Evolutionary conservation across 1,140 invertebrate species (phyloP), one percentile per base, ranked within the genome.

Genomic region (Neodiprion fabricii): DNA sequence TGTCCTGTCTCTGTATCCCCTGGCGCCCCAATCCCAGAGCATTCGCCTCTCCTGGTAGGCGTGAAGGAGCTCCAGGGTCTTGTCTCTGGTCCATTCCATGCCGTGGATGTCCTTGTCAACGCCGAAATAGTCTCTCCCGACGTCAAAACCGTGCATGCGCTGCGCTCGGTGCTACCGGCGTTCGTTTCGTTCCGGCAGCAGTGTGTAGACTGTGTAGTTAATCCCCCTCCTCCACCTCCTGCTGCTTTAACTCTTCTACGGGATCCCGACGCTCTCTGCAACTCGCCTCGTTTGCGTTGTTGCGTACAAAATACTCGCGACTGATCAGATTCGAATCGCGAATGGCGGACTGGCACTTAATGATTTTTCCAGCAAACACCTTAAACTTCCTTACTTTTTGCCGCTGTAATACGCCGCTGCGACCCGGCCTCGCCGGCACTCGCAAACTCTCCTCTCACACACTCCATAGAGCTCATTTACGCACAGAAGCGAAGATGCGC

Each of bases 71-170:
- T 87, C 84, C 21, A 90, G 74, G 7, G 86, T 88, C 78, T 89
- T 87, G 69, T 87, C 86, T 40, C 88, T 86, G 11, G 88, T 89
- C 89, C 89, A 90, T 78, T 89, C 73, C 85, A 92, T 91, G 87
- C 85, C 89, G 66, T 48, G 28, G 40, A 69, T 47, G 14, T 12
- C 68, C 68, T 66, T 40, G 28, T 40, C 28, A 40, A 40, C 28
- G 28, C 53, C 53, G 53, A 61, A 12, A 17, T 12, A 14, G 4
- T 61, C 53, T 9, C 28, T 40, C 2, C 53, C 5, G 53, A 61
- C 11, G 53, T 17, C 11, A 61, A 61, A 61, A 14, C 11, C n/a
- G 53, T 61, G 53, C 50, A 71, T 48, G 21, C 71, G 40, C 7
- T 47, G 21, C 40, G 9, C 9, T 28, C 47, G 47, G 23, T 61